Base-by-base conservation (phyloP, 2,113 vertebrate species). In the Corythornis cristatus region DNA sequence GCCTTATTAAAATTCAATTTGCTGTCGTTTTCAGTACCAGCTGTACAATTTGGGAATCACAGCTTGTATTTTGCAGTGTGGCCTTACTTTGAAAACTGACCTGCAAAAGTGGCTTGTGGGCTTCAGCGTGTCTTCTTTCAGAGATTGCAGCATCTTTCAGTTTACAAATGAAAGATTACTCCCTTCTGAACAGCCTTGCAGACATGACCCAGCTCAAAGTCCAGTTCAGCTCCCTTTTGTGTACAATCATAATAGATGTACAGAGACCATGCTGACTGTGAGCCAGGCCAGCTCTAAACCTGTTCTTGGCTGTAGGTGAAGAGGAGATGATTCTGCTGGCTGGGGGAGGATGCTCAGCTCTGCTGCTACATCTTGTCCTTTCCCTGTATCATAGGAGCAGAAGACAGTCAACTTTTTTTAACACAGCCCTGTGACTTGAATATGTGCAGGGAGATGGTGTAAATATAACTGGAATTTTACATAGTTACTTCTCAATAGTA, bases 1-100 rank as follows among this genome's bases (percentile, higher is more conserved):
- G 64, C 53, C 61, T 76, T 91, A 89, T 14, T 92, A 93, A 90
- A 87, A 78, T 76, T 68, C 35, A 58, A 4, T 94, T 93, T 94
- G 70, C 78, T 80, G 23, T 77, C 31, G 62, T 75, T 91, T 76
- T 84, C 53, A 72, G 8, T 76, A 22, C 15, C 20, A 73, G 45
- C 35, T 46, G 5, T 68, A 33, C 33, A 31, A 2, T 72, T 78
- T 61, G 42, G 21, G 76, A 60, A 23, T 46, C 84, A 58, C 60
- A 64, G 35, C 19, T 72, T 57, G 8, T 68, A 45, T 50, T 90
- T 86, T 79, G 50, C 62, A 76, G 40, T 8, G 9, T 91, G 65
- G n/a, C 72, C 85, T 94, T 74, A 22, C 37, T 81, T 64, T 48
- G 82, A 91, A 91, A 87, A 61, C 50, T 87, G 61, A 67, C 58